Evolutionary conservation across 2,888 invertebrate species (phyloP).

Genomic region (Ctenicera cuprea): DNA sequence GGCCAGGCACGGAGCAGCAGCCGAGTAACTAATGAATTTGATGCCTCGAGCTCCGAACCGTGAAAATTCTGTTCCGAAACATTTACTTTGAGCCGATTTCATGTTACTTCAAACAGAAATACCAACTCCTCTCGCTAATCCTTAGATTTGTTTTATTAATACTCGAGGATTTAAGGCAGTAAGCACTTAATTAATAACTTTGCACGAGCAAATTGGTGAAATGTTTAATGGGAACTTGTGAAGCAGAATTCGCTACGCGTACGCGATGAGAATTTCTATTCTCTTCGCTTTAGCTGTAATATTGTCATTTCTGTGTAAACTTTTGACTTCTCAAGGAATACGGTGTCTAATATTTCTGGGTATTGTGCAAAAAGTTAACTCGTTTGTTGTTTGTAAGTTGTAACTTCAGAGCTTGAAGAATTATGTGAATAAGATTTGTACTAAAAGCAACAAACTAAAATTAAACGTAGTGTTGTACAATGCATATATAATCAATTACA

Average conservation of each 20-base stretch:
- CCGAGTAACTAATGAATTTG: conserved; percentile 60
- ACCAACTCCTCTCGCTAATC: conserved; percentile 58
- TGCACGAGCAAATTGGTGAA: conserved; percentile 52
- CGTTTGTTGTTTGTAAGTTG: too few relatives aligned
- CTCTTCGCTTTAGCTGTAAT: neutral
- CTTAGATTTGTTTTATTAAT: conserved; percentile 59
- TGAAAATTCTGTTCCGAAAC: conserved; percentile 65
- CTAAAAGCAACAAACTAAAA: too few relatives aligned
- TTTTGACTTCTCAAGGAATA: too few relatives aligned
- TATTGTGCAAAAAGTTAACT: too few relatives aligned
- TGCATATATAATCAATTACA: too few relatives aligned
- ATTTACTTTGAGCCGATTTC: conserved; percentile 64
- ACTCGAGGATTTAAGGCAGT: conserved; percentile 53
- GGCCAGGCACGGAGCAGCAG: conserved; percentile 51
- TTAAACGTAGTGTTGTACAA: too few relatives aligned
- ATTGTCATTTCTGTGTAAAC: conserved; percentile 2
- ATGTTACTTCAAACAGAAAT: conserved; percentile 60
- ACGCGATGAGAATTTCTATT: conserved; percentile 1
- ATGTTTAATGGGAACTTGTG: conserved; percentile 45
- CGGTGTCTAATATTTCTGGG: too few relatives aligned
- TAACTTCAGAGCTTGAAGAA: too few relatives aligned
- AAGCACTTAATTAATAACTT: conserved; percentile 55
- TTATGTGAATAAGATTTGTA: too few relatives aligned
- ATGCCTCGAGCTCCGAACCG: conserved; percentile 60
- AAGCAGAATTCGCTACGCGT: neutral